phyloP scores from a whole-genome alignment of 2,113 vertebrate genomes.

The Formicarius rufipectus region DNA sequence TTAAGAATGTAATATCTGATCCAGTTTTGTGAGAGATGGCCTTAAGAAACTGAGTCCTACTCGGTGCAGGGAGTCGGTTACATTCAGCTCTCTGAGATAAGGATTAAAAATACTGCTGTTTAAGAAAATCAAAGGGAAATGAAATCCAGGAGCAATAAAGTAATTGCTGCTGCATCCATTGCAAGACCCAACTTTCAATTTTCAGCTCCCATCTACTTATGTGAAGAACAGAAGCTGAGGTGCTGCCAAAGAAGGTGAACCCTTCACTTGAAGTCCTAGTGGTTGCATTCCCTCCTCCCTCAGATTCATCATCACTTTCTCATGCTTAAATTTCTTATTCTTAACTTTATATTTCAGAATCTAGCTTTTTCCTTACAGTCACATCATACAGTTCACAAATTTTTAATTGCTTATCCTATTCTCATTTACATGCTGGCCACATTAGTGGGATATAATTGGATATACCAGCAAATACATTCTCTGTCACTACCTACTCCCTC shows the following conservation, averaged over 20 bases:
- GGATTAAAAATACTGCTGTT: background rate
- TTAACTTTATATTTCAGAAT: background rate
- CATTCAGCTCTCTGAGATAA: background rate
- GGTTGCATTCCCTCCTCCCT: background rate
- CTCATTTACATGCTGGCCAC: background rate
- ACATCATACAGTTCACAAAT: background rate
- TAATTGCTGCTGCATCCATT: background rate
- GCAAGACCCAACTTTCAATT: background rate
- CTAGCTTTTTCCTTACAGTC: background rate
- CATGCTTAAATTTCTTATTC: background rate
- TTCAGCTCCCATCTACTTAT: background rate
- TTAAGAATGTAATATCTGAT: background rate
- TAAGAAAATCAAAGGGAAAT: background rate
- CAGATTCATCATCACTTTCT: background rate
- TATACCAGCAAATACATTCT: background rate
- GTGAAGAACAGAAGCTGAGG: background rate
- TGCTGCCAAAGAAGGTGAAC: background rate
- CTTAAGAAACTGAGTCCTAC: background rate
- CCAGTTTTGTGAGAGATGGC: background rate
- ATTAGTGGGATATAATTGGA: background rate
- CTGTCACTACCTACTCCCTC: background rate
- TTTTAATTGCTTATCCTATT: background rate
- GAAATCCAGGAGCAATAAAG: background rate
- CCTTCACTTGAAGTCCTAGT: background rate
- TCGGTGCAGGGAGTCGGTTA: background rate